Percentiles rank a stretch among this genome's conserved stretches.
Evolutionary conservation across 1,140 invertebrate genomes (phyloP).

Genomic region (Atta colombica): DNA sequence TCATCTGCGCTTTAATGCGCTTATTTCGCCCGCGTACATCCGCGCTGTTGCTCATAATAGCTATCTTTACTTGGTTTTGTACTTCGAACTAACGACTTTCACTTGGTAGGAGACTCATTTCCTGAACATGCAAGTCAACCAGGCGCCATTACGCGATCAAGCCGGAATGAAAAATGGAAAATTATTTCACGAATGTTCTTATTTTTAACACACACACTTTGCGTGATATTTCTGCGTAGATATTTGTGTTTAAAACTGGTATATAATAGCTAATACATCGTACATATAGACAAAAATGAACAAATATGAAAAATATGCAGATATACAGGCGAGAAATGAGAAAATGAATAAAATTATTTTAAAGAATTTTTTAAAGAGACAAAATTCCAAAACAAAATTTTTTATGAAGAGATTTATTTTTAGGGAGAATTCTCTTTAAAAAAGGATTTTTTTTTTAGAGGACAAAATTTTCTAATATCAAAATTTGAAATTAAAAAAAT

Average conservation of each 20-base stretch:
- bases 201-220: constrained; percentile 2
- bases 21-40: constrained; percentile 9
- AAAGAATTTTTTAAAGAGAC: not conserved
- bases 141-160: constrained; percentile 56
- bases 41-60: not conserved
- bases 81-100: constrained; percentile 74
- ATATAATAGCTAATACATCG: not conserved
- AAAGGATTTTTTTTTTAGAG: no score
- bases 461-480: not conserved
- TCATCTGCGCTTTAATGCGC: constrained; percentile 5
- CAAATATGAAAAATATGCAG: not conserved
- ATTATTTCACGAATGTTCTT: constrained; percentile 39
- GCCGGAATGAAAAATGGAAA: constrained; percentile 44
- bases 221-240: constrained; percentile 22
- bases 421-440: no score
- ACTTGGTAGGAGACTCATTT: constrained; percentile 70
- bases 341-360: not conserved
- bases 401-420: no score
- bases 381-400: not conserved
- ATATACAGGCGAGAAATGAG: not conserved
- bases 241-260: not conserved
- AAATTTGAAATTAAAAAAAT: not conserved
- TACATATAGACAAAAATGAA: not conserved
- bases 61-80: constrained; percentile 45
- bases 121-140: constrained; percentile 69